These are phyloP conservation scores for Oscheius sp. DNA, from an alignment of 2,888 invertebrate genomes.

Conservation along the genomic window DNA sequence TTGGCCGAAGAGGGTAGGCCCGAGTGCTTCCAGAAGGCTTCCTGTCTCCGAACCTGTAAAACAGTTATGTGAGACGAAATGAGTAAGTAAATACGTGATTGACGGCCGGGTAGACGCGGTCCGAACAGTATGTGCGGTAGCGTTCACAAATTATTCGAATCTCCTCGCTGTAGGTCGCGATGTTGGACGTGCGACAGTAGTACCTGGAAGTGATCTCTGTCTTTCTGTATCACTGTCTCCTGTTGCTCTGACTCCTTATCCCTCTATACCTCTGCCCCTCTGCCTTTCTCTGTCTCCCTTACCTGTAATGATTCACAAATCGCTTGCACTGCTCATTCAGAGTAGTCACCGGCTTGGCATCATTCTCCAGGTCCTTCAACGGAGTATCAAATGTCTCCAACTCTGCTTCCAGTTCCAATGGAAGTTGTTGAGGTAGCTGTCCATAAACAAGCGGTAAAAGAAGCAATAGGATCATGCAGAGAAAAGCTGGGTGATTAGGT, in stretches of 20 bases:
- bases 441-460: constrained; percentile 3
- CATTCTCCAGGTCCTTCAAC: constrained; percentile 60
- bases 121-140: constrained; percentile 64
- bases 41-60: constrained; percentile 63
- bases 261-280: no score
- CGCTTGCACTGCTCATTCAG: constrained; percentile 64
- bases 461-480: constrained; percentile 1
- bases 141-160: constrained; percentile 68
- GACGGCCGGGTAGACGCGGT: constrained; percentile 62
- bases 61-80: not conserved
- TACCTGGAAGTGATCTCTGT: constrained; percentile 43
- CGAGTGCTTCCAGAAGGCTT: constrained; percentile 54
- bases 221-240: no score
- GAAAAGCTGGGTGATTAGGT: not conserved
- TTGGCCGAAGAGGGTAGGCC: constrained; percentile 59
- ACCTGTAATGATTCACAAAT: constrained; percentile 64
- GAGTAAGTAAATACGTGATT: constrained; percentile 58
- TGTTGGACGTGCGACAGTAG: constrained; percentile 66
- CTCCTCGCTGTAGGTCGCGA: constrained; percentile 68
- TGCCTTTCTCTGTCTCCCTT: not conserved
- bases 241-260: no score
- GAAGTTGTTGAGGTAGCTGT: constrained; percentile 2
- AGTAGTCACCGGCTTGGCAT: constrained; percentile 63
- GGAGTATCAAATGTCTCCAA: constrained; percentile 65
- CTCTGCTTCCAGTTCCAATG: constrained; percentile 45